A percentile compares a stretch with the other conserved stretches of the same genome.
Conservation (phyloP, 2,113 vertebrate genomes). For the Sapajus apella region DNA sequence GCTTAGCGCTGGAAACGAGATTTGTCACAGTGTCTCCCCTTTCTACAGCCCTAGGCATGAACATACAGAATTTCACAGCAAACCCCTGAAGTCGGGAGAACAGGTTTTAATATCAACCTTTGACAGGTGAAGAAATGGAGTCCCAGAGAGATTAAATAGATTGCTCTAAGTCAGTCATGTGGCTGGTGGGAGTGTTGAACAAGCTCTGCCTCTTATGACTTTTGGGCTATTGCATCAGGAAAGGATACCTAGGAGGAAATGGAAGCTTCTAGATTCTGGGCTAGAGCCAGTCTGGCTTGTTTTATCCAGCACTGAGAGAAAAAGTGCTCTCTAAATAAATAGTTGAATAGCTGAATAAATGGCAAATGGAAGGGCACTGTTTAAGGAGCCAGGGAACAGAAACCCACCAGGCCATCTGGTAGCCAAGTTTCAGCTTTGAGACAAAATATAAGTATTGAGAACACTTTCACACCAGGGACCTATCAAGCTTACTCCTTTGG, state of each 20-base stretch:
- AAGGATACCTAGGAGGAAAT: slow-evolving; percentile 55
- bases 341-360: background rate
- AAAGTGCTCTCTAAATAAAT: background rate
- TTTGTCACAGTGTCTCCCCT: background rate
- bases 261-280: slow-evolving; percentile 45
- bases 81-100: slow-evolving; percentile 24
- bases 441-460: background rate
- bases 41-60: background rate
- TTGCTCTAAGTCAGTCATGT: background rate
- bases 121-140: slow-evolving; percentile 50
- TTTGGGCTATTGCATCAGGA: slow-evolving; percentile 47
- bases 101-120: slow-evolving; percentile 8
- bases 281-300: background rate
- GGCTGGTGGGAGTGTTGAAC: background rate
- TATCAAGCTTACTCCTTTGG: background rate
- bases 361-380: background rate
- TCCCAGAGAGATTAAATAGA: slow-evolving; percentile 21
- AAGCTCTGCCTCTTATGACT: slow-evolving; percentile 22
- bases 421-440: slow-evolving; percentile 38
- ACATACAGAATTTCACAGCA: background rate
- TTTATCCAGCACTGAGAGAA: slow-evolving; percentile 1
- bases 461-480: background rate
- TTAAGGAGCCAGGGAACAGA: background rate
- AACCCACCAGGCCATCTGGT: background rate
- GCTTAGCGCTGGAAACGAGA: background rate